Evolutionary conservation across 2,888 invertebrate species (phyloP).

Genomic region (Strigamia transsilvanica): DNA sequence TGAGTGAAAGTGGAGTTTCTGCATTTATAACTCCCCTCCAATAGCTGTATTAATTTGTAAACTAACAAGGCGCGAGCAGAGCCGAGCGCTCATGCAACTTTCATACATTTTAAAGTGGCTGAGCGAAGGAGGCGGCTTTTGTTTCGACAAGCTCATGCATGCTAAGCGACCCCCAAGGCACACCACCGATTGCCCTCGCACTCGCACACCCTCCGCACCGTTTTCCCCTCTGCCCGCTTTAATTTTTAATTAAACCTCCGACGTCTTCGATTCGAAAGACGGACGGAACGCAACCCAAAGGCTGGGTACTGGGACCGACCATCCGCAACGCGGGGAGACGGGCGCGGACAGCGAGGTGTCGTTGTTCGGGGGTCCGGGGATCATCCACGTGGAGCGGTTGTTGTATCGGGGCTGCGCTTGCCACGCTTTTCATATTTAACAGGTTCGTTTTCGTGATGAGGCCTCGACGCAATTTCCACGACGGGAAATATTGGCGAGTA

Average conservation of each 20-base stretch:
- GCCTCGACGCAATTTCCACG: slow-evolving; percentile 44
- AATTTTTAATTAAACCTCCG: slow-evolving; percentile 54
- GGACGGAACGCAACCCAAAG: background rate
- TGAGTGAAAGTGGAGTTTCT: slow-evolving; percentile 53
- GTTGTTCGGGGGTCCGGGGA: slow-evolving; percentile 5
- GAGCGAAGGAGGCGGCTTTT: slow-evolving; percentile 55
- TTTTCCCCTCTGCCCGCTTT: slow-evolving; percentile 50
- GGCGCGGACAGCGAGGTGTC: background rate
- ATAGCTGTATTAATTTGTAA: slow-evolving; percentile 56
- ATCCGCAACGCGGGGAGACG: background rate
- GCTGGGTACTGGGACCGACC: too few relatives aligned
- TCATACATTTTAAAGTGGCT: slow-evolving; percentile 57
- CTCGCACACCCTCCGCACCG: slow-evolving; percentile 34
- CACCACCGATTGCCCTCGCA: slow-evolving; percentile 24
- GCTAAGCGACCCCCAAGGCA: slow-evolving; percentile 55
- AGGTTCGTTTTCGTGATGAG: slow-evolving; percentile 42
- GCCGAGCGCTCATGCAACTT: slow-evolving; percentile 55
- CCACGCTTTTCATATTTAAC: slow-evolving; percentile 44
- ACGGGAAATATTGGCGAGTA: slow-evolving; percentile 44
- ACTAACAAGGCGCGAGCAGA: slow-evolving; percentile 55
- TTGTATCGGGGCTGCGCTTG: slow-evolving; percentile 3
- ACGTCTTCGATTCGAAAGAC: slow-evolving; percentile 6
- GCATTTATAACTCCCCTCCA: slow-evolving; percentile 56
- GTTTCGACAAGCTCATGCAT: slow-evolving; percentile 57
- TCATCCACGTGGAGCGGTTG: slow-evolving; percentile 9